Evolutionary conservation across 2,888 invertebrate genomes (phyloP), one percentile per base, ranked within the genome.

Genomic region (Nasonia oneida): DNA sequence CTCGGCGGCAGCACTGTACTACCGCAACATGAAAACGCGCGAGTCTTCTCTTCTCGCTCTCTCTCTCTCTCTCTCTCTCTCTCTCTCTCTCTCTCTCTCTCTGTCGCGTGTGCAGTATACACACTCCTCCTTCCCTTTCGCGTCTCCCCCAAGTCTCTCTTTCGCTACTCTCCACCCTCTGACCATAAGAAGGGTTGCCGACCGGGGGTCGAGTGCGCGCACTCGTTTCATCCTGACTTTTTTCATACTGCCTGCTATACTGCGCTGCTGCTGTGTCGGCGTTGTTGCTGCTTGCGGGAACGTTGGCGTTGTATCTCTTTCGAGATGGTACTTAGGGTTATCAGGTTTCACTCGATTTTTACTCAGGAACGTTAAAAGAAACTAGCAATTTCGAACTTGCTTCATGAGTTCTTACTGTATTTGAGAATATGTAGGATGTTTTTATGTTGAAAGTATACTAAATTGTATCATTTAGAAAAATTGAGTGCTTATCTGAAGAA

Each of bases 21-120:
- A 81, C 81, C 81, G 74, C 81, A 64, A 75, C 74, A 64, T 81
- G 50, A 29, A 79, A 70, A n/a, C 64, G 39, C 50, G 39, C 42
- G 73, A 74, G 50, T 70, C 70, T 64, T 15, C 67, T 18, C 50
- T 64, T 1, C 1, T n/a, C n/a, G n/a, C n/a, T n/a, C n/a, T n/a
- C n/a, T n/a, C n/a, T n/a, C n/a, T n/a, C n/a, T n/a, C 29, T 29
- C 29, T 29, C 29, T 29, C 29, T 29, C 29, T 29, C 29, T 15
- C 67, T 18, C 50, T 15, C 67, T 18, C 50, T 15, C 67, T 18
- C 50, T 37, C 37, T 37, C 3, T 37, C 37, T 61, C n/a, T 61
- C 8, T n/a, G 5, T 61, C 2, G 18, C 53, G 15, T 18, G 53
- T 18, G 18, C 53, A 53, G 15, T 18, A 18, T 53, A 18, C 18